A percentile compares a stretch with the other conserved stretches of the same genome.
These are phyloP conservation scores for Dicrurus megarhynchus DNA, from an alignment of 2,113 vertebrate species.

Conservation along the genomic window DNA sequence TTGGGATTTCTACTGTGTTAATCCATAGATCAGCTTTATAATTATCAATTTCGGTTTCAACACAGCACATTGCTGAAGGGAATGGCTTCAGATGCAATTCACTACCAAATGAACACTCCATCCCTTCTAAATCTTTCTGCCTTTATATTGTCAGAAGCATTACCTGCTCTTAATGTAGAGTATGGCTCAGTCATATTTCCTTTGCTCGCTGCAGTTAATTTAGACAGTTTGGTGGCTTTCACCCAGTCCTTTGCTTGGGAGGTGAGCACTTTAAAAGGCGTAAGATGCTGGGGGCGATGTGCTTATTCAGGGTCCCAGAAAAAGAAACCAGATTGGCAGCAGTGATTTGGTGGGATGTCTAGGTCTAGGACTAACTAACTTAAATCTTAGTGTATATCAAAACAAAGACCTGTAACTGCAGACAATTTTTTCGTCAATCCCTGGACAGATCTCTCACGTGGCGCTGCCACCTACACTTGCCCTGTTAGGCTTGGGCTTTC, in stretches of 20 bases:
- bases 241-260: neutral
- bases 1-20: neutral
- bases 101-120: neutral
- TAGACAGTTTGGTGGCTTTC: neutral
- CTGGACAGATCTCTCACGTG: neutral
- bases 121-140: neutral
- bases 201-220: neutral
- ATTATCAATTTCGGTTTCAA: conserved; percentile 3
- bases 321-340: neutral
- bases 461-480: neutral
- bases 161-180: neutral
- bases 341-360: neutral
- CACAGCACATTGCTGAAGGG: neutral
- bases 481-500: neutral
- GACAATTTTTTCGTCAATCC: neutral
- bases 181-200: neutral
- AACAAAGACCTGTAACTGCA: neutral
- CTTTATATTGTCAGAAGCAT: neutral
- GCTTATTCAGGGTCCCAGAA: neutral
- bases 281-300: neutral
- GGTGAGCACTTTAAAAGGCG: neutral
- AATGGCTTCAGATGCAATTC: neutral
- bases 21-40: neutral
- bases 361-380: neutral
- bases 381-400: neutral